Base-by-base conservation (phyloP, 2,888 invertebrate species). In the Crepidodera aurea region DNA sequence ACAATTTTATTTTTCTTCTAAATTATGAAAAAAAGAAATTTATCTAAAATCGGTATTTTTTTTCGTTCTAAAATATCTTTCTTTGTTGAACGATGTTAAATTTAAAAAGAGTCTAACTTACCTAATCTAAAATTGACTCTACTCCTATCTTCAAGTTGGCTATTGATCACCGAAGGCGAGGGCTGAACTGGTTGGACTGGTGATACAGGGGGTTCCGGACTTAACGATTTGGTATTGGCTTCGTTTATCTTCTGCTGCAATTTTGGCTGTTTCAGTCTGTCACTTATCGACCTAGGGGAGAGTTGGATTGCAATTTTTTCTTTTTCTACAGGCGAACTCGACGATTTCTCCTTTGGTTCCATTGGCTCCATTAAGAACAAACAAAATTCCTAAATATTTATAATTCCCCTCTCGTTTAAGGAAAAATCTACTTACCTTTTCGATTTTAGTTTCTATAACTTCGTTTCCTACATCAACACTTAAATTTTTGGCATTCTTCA, bases 221-320 rank as follows among this genome's bases (percentile, higher is more conserved):
- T 75, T 51, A 74, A 65, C 7, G 71, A 71, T 58, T 77, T 77
- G 8, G 66, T 64, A 32, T 74, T 69, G 13, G 73, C 70, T 18
- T 76, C 77, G 2, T 70, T 68, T 40, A 74, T 65, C 39, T 76
- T 75, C 46, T 75, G 76, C 58, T 77, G 76, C 59, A 79, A 64
- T 63, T 77, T 79, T 2, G 80, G 80, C 57, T 80, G 80, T 60
- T 74, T 79, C 54, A 81, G 70, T 29, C 81, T 67, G 59, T 81
- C 80, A 53, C 75, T 78, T 12, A 81, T 76, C 13, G 77, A 78
- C 56, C 75, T 71, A 6, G 78, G 78, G 61, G 66, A 66, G 13
- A 65, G 18, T 46, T 61, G 62, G 18, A 57, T n/a, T 7, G 51
- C 12, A 1, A 56, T 65, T 57, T 61, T 66, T 50, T 68, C 65